phyloP scores from a whole-genome alignment of 2,113 vertebrate genomes.

The Apodemus speciosus region DNA sequence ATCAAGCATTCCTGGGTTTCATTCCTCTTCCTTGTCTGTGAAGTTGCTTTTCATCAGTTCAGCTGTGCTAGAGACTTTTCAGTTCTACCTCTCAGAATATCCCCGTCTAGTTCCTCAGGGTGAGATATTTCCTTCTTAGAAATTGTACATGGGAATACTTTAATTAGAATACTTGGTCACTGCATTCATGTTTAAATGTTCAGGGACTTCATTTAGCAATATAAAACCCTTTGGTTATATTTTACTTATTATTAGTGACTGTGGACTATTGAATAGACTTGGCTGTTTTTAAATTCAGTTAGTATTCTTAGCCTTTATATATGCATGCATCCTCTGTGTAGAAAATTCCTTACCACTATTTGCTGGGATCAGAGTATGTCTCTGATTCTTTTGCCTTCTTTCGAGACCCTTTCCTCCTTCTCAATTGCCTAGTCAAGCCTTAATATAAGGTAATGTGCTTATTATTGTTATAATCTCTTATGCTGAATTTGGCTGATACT shows the following conservation, averaged over 20 bases:
- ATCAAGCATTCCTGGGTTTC: neutral
- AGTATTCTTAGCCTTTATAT: neutral
- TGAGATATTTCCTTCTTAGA: neutral
- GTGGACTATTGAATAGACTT: neutral
- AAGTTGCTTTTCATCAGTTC: neutral
- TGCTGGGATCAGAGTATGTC: neutral
- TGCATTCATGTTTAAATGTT: neutral
- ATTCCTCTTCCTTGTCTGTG: neutral
- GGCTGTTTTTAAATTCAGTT: neutral
- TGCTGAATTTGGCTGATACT: neutral
- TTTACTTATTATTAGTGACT: neutral
- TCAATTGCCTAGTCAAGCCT: neutral
- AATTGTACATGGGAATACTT: neutral
- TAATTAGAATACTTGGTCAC: neutral
- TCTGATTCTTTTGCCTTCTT: neutral
- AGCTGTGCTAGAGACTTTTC: neutral
- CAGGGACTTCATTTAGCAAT: neutral
- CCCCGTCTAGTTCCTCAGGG: neutral
- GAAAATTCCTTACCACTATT: neutral
- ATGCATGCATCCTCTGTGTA: neutral
- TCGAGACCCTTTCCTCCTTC: neutral
- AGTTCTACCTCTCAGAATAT: neutral
- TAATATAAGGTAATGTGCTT: neutral
- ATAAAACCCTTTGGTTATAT: neutral
- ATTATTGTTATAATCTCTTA: neutral